These are phyloP conservation scores for Rousettus madagascariensis DNA, from an alignment of 2,797 vertebrate genomes.

Conservation along the genomic window DNA sequence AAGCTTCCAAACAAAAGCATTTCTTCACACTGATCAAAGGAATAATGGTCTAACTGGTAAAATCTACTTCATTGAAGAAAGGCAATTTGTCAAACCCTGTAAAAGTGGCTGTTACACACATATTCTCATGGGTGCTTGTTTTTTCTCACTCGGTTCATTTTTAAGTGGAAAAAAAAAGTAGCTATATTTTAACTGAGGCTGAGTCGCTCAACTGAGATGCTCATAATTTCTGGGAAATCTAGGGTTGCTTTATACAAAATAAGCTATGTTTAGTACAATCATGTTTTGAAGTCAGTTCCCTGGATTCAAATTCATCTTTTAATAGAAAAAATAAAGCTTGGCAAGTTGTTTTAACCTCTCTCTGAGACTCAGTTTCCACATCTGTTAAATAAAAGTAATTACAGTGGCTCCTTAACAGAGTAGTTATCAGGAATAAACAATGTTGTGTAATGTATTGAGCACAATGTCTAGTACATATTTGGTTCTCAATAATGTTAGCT, in stretches of 20 bases:
- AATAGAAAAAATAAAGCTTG: not conserved
- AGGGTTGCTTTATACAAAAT: not conserved
- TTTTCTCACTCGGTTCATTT: slow-evolving; percentile 17
- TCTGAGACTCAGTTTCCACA: not conserved
- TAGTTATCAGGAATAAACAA: not conserved
- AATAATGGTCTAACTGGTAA: not conserved
- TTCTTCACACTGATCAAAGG: not conserved
- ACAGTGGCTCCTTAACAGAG: not conserved
- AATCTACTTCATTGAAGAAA: not conserved
- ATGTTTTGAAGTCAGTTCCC: not conserved
- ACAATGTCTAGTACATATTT: not conserved
- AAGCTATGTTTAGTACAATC: not conserved
- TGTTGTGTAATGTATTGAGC: not conserved
- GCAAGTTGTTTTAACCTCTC: not conserved
- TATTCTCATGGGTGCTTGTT: not conserved
- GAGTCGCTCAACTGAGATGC: not conserved
- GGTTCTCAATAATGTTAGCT: not conserved
- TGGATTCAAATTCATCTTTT: not conserved
- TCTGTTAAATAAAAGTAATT: slow-evolving; percentile 13
- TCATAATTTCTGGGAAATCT: not conserved
- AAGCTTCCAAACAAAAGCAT: not conserved
- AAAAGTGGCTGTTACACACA: not conserved
- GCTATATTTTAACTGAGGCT: not conserved
- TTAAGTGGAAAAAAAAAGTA: not conserved
- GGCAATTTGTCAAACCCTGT: not conserved